These are phyloP conservation scores for Lamprologus tigripictilis DNA, from an alignment of 2,113 vertebrate species.

Conservation along the genomic window DNA sequence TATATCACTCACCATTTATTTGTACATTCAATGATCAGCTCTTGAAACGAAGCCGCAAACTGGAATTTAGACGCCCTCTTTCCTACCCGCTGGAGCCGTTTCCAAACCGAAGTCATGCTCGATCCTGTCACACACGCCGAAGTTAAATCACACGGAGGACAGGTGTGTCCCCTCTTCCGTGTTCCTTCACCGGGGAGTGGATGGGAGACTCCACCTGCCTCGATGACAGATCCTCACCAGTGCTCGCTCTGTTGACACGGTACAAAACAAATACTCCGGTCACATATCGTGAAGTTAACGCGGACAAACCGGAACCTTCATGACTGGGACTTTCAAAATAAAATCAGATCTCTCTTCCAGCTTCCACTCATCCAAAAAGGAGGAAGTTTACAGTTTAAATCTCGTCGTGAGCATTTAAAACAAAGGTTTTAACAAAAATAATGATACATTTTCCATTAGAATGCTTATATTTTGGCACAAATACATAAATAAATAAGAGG, in stretches of 20 bases:
- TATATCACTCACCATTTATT: slow-evolving; percentile 77
- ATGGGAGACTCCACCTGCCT: background rate
- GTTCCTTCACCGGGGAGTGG: background rate
- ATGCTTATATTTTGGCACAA: background rate
- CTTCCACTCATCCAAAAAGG: rapidly evolving
- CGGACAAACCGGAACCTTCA: background rate
- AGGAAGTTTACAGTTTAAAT: background rate
- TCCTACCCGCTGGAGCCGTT: slow-evolving; percentile 83
- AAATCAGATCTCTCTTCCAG: rapidly evolving
- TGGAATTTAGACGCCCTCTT: slow-evolving; percentile 86
- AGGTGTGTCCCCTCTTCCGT: background rate
- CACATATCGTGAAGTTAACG: background rate
- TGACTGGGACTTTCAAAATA: background rate
- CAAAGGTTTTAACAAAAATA: rapidly evolving
- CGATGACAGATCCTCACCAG: background rate
- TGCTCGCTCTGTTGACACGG: background rate
- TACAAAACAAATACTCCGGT: slow-evolving; percentile 22
- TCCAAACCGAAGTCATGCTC: slow-evolving; percentile 88
- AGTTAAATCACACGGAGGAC: background rate
- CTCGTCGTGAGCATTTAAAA: rapidly evolving
- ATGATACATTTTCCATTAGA: background rate
- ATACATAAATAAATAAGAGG: background rate
- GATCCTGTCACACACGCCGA: rapidly evolving
- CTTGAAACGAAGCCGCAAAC: slow-evolving; percentile 82
- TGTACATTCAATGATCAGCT: slow-evolving; percentile 79